Conservation (phyloP, 1,140 invertebrate species). For the Drosophila quadrilineata region DNA sequence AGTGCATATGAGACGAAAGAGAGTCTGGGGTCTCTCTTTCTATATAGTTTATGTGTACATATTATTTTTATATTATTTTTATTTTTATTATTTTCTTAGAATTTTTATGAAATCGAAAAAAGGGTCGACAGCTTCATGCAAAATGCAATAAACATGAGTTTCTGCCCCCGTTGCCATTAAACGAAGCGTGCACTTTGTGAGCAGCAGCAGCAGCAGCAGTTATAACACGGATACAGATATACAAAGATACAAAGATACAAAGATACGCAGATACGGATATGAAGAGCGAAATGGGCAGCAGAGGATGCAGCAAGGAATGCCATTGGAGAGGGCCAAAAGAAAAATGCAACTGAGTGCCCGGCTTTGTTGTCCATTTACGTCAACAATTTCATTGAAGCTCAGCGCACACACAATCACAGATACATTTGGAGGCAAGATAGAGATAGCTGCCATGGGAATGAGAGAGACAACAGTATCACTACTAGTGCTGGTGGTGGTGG, state of each 20-base stretch:
- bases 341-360: constrained; percentile 59
- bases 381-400: constrained; percentile 68
- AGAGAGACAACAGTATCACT: background rate
- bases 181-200: constrained; percentile 62
- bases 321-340: constrained; percentile 23
- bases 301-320: constrained; percentile 2
- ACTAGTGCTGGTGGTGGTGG: background rate
- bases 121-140: constrained; percentile 30
- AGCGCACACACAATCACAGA: constrained; percentile 26
- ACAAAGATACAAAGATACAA: background rate
- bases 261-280: constrained; percentile 10
- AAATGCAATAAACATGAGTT: constrained; percentile 69
- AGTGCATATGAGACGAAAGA: constrained; percentile 8
- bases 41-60: background rate
- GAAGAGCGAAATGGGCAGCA: background rate
- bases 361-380: constrained; percentile 78
- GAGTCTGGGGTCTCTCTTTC: background rate
- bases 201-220: constrained; percentile 16
- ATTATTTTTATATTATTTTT: background rate
- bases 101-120: constrained; percentile 5
- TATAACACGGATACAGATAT: no score
- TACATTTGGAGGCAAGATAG: background rate
- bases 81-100: background rate
- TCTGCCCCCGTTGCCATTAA: constrained; percentile 53
- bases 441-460: background rate